Percentiles rank a stretch among this genome's conserved stretches.
phyloP scores from a whole-genome alignment of 2,113 vertebrate species.

The Thamnaconus septentrionalis region DNA sequence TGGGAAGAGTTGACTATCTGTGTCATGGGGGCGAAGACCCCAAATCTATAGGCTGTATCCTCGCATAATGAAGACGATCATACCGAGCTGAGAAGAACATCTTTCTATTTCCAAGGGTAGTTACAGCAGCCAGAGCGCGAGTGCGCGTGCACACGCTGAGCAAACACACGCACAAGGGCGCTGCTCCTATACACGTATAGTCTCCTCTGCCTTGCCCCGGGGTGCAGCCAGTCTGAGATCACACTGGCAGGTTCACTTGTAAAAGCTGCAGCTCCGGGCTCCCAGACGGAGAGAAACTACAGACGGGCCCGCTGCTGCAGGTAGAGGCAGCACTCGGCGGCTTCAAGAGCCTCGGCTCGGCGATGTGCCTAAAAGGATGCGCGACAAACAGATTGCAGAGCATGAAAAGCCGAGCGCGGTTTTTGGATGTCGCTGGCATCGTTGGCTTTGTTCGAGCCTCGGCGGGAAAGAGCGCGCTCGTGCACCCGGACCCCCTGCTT shows the following conservation, averaged over 20 bases:
- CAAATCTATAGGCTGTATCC: conserved; percentile 58
- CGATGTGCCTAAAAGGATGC: conserved; percentile 56
- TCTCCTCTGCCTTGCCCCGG: conserved; percentile 76
- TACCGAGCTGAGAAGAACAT: conserved; percentile 58
- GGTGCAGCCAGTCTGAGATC: conserved; percentile 76
- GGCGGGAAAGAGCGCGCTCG: background rate
- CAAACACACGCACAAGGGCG: conserved; percentile 22
- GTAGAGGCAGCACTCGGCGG: conserved; percentile 50
- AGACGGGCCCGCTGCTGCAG: conserved; percentile 61
- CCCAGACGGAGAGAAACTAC: conserved; percentile 66
- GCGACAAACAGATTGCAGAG: conserved; percentile 60
- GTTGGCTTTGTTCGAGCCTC: conserved; percentile 29
- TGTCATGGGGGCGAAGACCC: conserved; percentile 33
- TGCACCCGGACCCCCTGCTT: too few relatives aligned
- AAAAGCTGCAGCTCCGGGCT: conserved; percentile 74
- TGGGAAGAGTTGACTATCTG: conserved; percentile 56
- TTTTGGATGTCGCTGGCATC: conserved; percentile 43
- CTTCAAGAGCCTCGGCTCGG: conserved; percentile 48
- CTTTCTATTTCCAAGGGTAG: conserved; percentile 67
- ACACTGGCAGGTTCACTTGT: conserved; percentile 74
- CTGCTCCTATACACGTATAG: conserved; percentile 51
- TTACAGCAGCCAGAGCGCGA: conserved; percentile 67
- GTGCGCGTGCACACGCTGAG: conserved; percentile 32
- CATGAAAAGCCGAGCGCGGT: conserved; percentile 55
- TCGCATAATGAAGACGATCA: conserved; percentile 56